These are phyloP conservation scores for Calameuta pallipes DNA, from an alignment of 2,888 invertebrate genomes.

Conservation along the genomic window DNA sequence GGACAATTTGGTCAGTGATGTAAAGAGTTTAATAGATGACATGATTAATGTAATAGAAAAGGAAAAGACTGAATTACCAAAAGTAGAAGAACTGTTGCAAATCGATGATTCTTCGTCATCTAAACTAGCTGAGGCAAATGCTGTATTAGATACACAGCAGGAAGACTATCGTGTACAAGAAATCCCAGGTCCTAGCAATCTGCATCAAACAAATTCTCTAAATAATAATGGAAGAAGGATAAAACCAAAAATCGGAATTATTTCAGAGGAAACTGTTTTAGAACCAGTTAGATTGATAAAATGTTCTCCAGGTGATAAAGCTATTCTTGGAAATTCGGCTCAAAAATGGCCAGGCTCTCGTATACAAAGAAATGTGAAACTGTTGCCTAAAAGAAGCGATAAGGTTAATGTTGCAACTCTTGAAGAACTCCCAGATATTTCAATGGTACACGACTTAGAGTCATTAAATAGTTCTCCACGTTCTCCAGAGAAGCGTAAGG, in stretches of 20 bases:
- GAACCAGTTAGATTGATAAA: constrained; percentile 51
- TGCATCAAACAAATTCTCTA: constrained; percentile 13
- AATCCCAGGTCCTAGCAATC: constrained; percentile 23
- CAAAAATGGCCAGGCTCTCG: constrained; percentile 53
- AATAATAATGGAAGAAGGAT: constrained; percentile 22
- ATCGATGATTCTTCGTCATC: neutral
- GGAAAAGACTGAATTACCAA: neutral
- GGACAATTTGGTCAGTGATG: neutral
- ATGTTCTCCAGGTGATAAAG: constrained; percentile 20
- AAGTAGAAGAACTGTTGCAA: neutral
- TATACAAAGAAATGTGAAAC: constrained; percentile 59
- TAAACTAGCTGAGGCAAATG: neutral
- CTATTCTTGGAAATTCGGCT: constrained; percentile 11
- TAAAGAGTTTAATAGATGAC: neutral
- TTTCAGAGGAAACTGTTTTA: constrained; percentile 56
- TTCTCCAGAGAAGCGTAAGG: constrained; percentile 4
- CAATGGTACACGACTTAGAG: constrained; percentile 15
- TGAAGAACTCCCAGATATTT: constrained; percentile 26
- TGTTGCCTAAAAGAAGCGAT: constrained; percentile 55
- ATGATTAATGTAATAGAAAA: neutral
- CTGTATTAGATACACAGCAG: neutral
- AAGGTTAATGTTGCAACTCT: constrained; percentile 19
- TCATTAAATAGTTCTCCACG: neutral
- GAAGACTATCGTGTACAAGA: constrained; percentile 3
- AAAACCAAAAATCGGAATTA: constrained; percentile 45